These are phyloP conservation scores for Morelia viridis DNA, from an alignment of 2,797 vertebrate species.

Conservation along the genomic window DNA sequence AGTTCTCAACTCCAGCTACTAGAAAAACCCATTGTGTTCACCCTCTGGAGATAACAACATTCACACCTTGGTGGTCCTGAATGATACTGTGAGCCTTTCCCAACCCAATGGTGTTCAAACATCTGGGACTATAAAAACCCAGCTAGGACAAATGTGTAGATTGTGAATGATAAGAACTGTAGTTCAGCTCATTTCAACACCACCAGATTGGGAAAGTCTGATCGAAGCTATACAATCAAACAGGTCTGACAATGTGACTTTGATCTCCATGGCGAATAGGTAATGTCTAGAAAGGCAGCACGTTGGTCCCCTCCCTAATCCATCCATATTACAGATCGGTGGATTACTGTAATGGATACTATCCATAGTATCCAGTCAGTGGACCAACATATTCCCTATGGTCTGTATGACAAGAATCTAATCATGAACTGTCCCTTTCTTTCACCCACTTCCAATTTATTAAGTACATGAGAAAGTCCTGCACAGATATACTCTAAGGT, in stretches of 20 bases:
- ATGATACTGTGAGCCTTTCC: neutral
- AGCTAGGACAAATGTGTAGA: neutral
- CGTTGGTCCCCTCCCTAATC: neutral
- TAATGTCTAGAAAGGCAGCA: neutral
- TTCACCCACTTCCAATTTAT: neutral
- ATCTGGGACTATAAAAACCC: neutral
- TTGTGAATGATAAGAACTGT: too few species aligned
- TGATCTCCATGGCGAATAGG: neutral
- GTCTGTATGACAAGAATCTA: neutral
- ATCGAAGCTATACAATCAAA: neutral
- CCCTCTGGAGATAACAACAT: neutral
- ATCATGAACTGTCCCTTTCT: neutral
- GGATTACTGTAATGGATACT: neutral
- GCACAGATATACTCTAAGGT: neutral
- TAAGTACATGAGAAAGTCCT: neutral
- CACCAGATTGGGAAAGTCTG: neutral
- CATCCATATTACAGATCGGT: neutral
- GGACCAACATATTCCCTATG: neutral
- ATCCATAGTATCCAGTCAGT: neutral
- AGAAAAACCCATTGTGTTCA: neutral
- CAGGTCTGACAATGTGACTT: neutral
- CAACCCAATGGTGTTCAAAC: neutral
- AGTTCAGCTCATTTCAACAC: neutral
- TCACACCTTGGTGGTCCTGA: neutral
- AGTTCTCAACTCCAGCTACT: neutral